Evolutionary conservation across 2,888 invertebrate species (phyloP).

Genomic region (Eurytoma adleriae): DNA sequence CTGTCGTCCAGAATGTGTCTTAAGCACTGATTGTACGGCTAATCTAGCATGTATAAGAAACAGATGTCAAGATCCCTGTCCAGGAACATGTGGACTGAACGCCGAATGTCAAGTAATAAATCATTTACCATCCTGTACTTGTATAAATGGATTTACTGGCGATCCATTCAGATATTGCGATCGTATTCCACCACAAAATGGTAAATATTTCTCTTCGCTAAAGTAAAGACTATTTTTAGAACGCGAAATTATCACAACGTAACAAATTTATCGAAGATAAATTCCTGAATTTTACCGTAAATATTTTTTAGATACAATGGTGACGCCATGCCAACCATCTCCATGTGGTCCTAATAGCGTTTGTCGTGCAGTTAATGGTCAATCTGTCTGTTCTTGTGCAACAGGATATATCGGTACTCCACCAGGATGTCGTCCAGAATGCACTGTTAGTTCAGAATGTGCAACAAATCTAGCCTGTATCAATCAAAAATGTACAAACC

Average conservation of each 20-base stretch:
- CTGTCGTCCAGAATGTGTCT: slow-evolving; percentile 85
- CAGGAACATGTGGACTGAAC: slow-evolving; percentile 84
- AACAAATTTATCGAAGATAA: neutral
- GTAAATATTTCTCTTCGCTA: neutral
- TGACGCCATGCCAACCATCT: slow-evolving; percentile 67
- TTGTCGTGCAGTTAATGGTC: slow-evolving; percentile 75
- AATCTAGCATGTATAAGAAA: slow-evolving; percentile 86
- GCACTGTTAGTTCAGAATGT: slow-evolving; percentile 84
- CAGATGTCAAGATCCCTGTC: slow-evolving; percentile 87
- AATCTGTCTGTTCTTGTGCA: slow-evolving; percentile 79
- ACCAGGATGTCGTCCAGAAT: slow-evolving; percentile 83
- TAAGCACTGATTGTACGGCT: slow-evolving; percentile 84
- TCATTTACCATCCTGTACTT: slow-evolving; percentile 86
- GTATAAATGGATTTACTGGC: slow-evolving; percentile 81
- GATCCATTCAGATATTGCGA: slow-evolving; percentile 84
- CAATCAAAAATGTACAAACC: slow-evolving; percentile 83
- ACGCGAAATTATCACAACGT: neutral
- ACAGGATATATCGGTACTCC: slow-evolving; percentile 80
- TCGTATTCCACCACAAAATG: neutral
- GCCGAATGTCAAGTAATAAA: slow-evolving; percentile 85
- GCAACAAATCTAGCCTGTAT: slow-evolving; percentile 81
- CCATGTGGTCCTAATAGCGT: slow-evolving; percentile 77
- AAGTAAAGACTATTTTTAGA: neutral
- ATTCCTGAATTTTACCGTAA: neutral
- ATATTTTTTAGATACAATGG: neutral